Conservation (phyloP, 2,797 vertebrate species). For the Heliangelus exortis region DNA sequence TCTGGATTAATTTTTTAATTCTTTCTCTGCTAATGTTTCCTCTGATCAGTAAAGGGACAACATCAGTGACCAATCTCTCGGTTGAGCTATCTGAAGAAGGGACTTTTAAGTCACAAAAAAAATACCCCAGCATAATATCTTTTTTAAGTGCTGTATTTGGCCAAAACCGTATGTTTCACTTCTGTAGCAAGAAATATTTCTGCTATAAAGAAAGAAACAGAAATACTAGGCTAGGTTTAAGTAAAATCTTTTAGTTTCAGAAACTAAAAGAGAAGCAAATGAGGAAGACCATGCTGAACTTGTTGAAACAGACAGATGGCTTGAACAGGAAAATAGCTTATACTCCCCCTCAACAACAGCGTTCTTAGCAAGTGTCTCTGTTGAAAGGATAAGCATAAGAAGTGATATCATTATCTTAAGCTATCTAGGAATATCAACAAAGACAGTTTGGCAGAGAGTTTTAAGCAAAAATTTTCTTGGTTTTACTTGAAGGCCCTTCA, state of each 20-base stretch:
- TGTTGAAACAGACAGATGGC: slow-evolving; percentile 54
- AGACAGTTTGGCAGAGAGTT: slow-evolving; percentile 13
- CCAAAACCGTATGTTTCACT: background rate
- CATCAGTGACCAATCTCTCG: background rate
- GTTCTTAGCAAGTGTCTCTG: slow-evolving; percentile 50
- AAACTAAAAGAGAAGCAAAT: slow-evolving; percentile 35
- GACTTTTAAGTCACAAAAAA: background rate
- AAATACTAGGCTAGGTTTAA: background rate
- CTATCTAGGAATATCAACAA: slow-evolving; percentile 33
- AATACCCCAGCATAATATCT: background rate
- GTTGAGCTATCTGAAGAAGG: background rate
- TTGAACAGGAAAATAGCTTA: slow-evolving; percentile 34
- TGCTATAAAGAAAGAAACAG: background rate
- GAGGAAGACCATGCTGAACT: slow-evolving; percentile 27
- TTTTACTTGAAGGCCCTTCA: background rate
- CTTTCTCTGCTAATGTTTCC: background rate
- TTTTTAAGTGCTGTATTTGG: background rate
- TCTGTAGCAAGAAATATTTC: background rate
- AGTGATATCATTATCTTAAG: slow-evolving; percentile 54
- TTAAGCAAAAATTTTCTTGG: slow-evolving; percentile 25
- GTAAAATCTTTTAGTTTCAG: background rate
- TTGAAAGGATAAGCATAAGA: slow-evolving; percentile 51
- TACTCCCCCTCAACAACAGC: slow-evolving; percentile 40
- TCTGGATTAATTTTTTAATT: background rate
- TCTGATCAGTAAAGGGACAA: background rate